Evolutionary conservation across 2,113 vertebrate species (phyloP).

Genomic region (Gasterosteus nipponicus): DNA sequence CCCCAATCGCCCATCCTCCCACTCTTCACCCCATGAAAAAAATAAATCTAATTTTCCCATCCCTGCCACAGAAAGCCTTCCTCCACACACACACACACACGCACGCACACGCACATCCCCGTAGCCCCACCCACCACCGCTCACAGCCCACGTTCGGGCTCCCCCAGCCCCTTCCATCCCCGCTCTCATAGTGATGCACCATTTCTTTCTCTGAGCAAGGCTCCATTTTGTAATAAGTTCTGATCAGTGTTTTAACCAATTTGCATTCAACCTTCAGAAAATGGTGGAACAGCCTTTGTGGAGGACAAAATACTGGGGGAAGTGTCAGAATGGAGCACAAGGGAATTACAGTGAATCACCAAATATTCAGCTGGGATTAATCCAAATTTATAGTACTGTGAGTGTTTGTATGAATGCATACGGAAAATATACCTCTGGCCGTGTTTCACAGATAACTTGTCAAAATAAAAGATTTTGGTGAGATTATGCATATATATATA

Average conservation of each 20-base stretch:
- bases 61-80: conserved; percentile 73
- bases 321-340: conserved; percentile 13
- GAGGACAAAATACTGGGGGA: conserved; percentile 56
- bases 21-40: conserved; percentile 75
- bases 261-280: conserved; percentile 80
- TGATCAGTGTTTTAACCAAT: conserved; percentile 83
- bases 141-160: conserved; percentile 65
- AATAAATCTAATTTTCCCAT: conserved; percentile 84
- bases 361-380: conserved; percentile 60
- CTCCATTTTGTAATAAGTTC: conserved; percentile 85
- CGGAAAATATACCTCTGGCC: conserved; percentile 36
- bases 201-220: conserved; percentile 76
- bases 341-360: conserved; percentile 61
- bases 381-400: conserved; percentile 29
- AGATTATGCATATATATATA: conserved; percentile 87
- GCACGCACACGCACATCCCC: conserved; percentile 14
- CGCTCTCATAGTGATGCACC: conserved; percentile 75
- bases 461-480: conserved; percentile 65
- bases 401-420: conserved; percentile 11
- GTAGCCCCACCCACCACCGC: conserved; percentile 56
- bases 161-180: conserved; percentile 65
- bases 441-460: conserved; percentile 37
- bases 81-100: conserved; percentile 35
- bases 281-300: conserved; percentile 76
- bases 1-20: conserved; percentile 46